Percentiles rank a stretch among this genome's conserved stretches.
phyloP scores from a whole-genome alignment of 2,888 invertebrate species.

The Drosophila histrio region DNA sequence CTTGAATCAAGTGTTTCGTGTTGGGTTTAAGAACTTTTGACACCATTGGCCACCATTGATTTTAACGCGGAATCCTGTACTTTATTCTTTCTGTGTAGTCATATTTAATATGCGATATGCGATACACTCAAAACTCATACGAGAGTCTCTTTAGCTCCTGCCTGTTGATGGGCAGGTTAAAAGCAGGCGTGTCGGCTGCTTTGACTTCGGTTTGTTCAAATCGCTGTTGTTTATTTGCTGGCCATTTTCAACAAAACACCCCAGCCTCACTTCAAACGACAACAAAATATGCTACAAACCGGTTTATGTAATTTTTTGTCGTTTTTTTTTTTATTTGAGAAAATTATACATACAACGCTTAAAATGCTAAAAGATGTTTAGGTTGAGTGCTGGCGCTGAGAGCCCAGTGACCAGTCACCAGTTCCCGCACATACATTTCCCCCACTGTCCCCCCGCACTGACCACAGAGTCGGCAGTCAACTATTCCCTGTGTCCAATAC shows the following conservation, averaged over 20 bases:
- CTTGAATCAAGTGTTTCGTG: too few relatives aligned
- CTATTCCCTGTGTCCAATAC: constrained; percentile 1
- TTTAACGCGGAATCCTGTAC: too few relatives aligned
- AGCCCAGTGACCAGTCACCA: constrained; percentile 20
- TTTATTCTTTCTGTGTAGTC: too few relatives aligned
- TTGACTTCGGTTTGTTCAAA: constrained; percentile 51
- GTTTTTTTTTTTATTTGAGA: constrained; percentile 34
- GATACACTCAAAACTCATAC: background rate
- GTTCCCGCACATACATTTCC: background rate
- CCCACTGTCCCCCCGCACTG: background rate
- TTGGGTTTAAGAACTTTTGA: too few relatives aligned
- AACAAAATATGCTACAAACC: constrained; percentile 61
- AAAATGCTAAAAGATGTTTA: constrained; percentile 76
- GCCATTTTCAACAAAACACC: constrained; percentile 72
- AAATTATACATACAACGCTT: constrained; percentile 60
- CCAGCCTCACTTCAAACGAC: constrained; percentile 45
- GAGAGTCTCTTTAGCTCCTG: constrained; percentile 3
- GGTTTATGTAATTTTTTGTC: constrained; percentile 53
- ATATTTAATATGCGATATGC: constrained; percentile 27
- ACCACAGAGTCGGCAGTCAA: constrained; percentile 2
- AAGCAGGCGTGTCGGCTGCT: constrained; percentile 56
- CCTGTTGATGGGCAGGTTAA: constrained; percentile 49
- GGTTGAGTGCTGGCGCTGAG: constrained; percentile 55
- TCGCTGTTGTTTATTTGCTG: constrained; percentile 67
- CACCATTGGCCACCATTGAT: too few relatives aligned